Conservation (phyloP, 2,113 vertebrate genomes). For the Passer montanus region DNA sequence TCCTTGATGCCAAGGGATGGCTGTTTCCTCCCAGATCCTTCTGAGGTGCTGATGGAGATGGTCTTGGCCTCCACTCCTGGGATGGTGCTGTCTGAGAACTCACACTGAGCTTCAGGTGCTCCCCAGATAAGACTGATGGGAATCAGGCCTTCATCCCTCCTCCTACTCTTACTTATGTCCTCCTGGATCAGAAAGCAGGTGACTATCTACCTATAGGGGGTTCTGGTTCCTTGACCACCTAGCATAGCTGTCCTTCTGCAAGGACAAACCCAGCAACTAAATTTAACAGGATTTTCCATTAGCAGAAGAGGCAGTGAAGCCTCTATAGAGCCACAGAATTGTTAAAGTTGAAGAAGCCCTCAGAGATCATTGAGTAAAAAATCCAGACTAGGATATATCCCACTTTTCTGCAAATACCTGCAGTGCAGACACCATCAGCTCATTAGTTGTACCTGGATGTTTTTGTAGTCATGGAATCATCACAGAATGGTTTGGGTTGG, state of each 20-base stretch:
- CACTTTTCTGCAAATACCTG: background rate
- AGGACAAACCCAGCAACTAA: background rate
- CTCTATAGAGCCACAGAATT: background rate
- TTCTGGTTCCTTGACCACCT: background rate
- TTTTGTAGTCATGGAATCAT: background rate
- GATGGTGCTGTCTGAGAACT: background rate
- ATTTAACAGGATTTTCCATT: background rate
- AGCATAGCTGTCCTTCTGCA: background rate
- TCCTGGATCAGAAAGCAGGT: background rate
- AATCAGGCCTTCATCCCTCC: background rate
- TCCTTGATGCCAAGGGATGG: background rate
- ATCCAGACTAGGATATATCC: background rate
- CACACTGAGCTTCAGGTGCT: background rate
- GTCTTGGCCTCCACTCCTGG: background rate
- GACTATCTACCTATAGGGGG: accelerated
- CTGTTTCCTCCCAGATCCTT: background rate
- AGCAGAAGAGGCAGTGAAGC: background rate
- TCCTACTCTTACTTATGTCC: background rate
- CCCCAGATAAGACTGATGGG: background rate
- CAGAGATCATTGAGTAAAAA: background rate
- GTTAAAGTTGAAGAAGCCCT: background rate
- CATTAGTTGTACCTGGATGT: background rate
- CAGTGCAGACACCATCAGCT: background rate
- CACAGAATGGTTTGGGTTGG: background rate
- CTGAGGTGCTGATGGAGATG: background rate